Base-by-base conservation (phyloP, 2,113 vertebrate genomes). In the Peromyscus maniculatus region DNA sequence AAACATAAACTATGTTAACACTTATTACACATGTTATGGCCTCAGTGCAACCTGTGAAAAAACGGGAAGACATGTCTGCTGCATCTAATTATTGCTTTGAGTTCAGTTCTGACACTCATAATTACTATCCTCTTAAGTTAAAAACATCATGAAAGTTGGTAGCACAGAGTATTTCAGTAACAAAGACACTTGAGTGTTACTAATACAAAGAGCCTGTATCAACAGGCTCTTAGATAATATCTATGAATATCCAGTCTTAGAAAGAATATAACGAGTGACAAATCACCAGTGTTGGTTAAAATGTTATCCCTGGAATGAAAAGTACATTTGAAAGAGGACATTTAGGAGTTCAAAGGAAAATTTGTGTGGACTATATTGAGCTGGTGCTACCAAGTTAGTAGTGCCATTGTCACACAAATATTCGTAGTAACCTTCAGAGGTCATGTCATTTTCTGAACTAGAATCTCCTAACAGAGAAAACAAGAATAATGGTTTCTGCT, bases 61-160 rank as follows among this genome's bases (percentile, higher is more conserved):
- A 33, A 4, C 31, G 7, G 71, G 33, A 24, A 82, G 74, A 55
- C 12, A 89, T 11, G 67, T 64, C 31, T 94, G 52, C 67, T 31
- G 2, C 24, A 86, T 91, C 2, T 94, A 57, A 89, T 95, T 90
- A 62, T 36, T 93, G 36, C 43, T 84, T 94, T 86, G 77, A 57
- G 86, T 93, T 97, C 46, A 71, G 24, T 12, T 15, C 16, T 71
- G 22, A 16, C 1, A 87, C 1, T 62, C 59, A 66, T 7, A 62
- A 36, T 59, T 89, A 43, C 78, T 95, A 66, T 9, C 2, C 3
- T 24, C 5, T 55, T 24, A 71, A 7, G 5, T 16, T 79, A 26
- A 96, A 92, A 57, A n/a, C 17, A 28, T 39, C 22, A 43, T 62
- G 43, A 69, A 94, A 55, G 10, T 52, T 69, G 16, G 36, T 10